phyloP scores from a whole-genome alignment of 2,797 vertebrate species.

The Spheniscus humboldti region DNA sequence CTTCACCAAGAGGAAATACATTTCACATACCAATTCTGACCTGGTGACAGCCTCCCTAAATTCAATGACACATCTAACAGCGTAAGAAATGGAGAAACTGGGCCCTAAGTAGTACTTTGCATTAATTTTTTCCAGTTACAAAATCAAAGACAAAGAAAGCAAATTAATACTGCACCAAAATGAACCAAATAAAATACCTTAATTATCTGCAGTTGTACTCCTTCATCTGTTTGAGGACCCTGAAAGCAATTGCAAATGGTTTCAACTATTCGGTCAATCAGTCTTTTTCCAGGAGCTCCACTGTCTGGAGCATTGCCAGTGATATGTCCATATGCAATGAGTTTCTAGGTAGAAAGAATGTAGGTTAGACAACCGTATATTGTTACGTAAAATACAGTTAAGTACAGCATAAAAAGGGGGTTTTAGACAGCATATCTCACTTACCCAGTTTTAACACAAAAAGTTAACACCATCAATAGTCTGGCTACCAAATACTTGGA shows the following conservation, averaged over 20 bases:
- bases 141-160: neutral
- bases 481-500: neutral
- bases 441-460: neutral
- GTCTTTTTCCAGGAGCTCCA: conserved; percentile 85
- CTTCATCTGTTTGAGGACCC: conserved; percentile 95
- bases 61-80: neutral
- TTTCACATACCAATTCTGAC: neutral
- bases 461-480: neutral
- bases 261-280: conserved; percentile 94
- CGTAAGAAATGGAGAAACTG: neutral
- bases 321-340: conserved; percentile 97
- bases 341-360: conserved; percentile 80
- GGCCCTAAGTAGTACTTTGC: neutral
- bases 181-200: conserved; percentile 79
- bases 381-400: neutral
- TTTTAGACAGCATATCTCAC: neutral
- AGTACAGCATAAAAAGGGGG: neutral
- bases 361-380: neutral
- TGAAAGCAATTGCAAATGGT: conserved; percentile 96
- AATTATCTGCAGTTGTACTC: conserved; percentile 97
- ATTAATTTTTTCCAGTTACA: neutral
- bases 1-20: neutral
- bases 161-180: neutral
- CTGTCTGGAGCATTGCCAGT: conserved; percentile 95
- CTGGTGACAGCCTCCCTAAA: neutral